Base-by-base conservation (phyloP, 2,113 vertebrate genomes). In the Bujurquina vittata region DNA sequence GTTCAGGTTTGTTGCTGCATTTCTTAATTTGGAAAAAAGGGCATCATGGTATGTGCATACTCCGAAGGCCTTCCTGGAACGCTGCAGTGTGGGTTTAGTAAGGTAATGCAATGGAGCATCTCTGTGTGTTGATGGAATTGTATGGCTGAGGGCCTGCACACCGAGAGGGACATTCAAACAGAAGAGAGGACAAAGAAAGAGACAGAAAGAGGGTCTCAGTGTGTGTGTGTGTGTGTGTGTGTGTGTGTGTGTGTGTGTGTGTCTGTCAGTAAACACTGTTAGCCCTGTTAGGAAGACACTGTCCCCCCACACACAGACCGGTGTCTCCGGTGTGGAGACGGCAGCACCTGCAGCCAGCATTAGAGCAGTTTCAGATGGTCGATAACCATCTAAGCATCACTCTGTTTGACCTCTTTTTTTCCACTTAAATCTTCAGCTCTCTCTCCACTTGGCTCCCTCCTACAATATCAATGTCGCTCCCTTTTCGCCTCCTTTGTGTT, bases 261-360 rank as follows among this genome's bases (percentile, higher is more conserved):
- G 85, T 86, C 84, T 81, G 84, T 84, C 84, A 82, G 77, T 88
- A 84, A 81, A 85, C 86, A 61, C 77, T 62, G 40, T 82, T 74
- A 83, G 79, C 52, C 79, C 60, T 81, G 84, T 81, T 72, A 75
- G 63, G 67, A 49, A 9, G 10, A 33, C 67, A 72, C 67, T n/a
- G n/a, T n/a, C n/a, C n/a, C n/a, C n/a, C n/a, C 49, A 72, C 46
- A 7, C 46, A 49, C 14, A 49, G 4, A 46, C 63, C 88, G 35
- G 81, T 18, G 85, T 87, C 75, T 88, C 77, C 40, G 14, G 58
- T 57, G 54, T 63, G 75, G 60, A 83, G 81, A 79, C 85, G 83
- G 84, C 83, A 87, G 83, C 86, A 91, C 84, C 89, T 87, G 81
- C 80, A 43, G 23, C 26, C 9, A 43, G 14, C 79, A 89, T 84